Percentiles rank a stretch among this genome's conserved stretches.
Evolutionary conservation across 2,888 invertebrate genomes (phyloP).

Genomic region (Drosophila macrospina): DNA sequence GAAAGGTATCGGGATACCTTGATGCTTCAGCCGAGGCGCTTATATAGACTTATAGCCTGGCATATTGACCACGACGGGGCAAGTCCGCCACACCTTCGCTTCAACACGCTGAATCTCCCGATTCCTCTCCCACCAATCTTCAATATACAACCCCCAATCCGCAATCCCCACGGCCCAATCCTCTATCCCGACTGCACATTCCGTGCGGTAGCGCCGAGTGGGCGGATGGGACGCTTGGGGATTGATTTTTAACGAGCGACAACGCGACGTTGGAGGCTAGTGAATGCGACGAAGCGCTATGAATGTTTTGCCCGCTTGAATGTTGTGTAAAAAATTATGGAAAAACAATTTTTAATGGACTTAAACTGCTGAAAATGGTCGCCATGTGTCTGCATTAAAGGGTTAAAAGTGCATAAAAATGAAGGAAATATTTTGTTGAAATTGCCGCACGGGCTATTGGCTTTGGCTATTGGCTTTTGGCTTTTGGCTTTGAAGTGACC

Average conservation of each 20-base stretch:
- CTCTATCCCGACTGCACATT: constrained; percentile 18
- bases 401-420: constrained; percentile 68
- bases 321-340: constrained; percentile 71
- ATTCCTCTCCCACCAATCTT: constrained; percentile 14
- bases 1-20: constrained; percentile 62
- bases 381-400: constrained; percentile 76
- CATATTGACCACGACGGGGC: constrained; percentile 72
- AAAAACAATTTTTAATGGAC: constrained; percentile 78
- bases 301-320: constrained; percentile 55
- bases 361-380: constrained; percentile 63
- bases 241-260: constrained; percentile 80
- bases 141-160: constrained; percentile 24
- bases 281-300: constrained; percentile 50
- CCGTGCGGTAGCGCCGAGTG: constrained; percentile 14
- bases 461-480: constrained; percentile 10
- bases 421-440: constrained; percentile 54
- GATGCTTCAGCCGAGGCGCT: constrained; percentile 60
- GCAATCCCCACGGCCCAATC: constrained; percentile 13
- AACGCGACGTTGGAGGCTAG: constrained; percentile 33
- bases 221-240: constrained; percentile 59
- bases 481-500: constrained; percentile 60
- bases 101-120: constrained; percentile 35
- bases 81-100: constrained; percentile 71
- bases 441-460: constrained; percentile 58
- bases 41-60: constrained; percentile 79